Conservation (phyloP, 2,113 vertebrate genomes). For the Natator depressus region DNA sequence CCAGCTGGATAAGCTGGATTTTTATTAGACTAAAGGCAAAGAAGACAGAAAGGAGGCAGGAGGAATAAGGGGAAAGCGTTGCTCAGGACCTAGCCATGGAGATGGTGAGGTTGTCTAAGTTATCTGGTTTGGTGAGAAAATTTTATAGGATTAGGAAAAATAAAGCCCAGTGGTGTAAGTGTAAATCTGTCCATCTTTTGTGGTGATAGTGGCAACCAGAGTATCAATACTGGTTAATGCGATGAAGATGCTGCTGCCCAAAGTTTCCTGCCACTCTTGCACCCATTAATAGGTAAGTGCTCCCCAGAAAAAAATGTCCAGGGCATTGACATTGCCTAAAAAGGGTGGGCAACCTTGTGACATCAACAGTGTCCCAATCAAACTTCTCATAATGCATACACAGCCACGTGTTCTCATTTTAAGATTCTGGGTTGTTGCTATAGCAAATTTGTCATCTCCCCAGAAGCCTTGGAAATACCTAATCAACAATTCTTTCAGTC, state of each 20-base stretch:
- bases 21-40: rapidly evolving
- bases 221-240: not conserved
- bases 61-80: not conserved
- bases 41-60: not conserved
- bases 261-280: not conserved
- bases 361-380: not conserved
- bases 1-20: not conserved
- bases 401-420: not conserved
- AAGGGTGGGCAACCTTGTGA: not conserved
- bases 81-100: not conserved
- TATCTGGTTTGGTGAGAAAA: not conserved
- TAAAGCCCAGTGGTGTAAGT: not conserved
- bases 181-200: not conserved
- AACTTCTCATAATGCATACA: not conserved
- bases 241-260: not conserved
- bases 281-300: not conserved
- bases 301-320: not conserved
- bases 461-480: not conserved
- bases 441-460: not conserved
- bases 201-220: not conserved
- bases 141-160: not conserved
- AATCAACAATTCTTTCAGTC: not conserved
- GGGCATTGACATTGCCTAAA: not conserved
- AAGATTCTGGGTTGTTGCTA: not conserved
- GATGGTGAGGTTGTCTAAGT: not conserved